A percentile compares a stretch with the other conserved stretches of the same genome.
These are phyloP conservation scores for Drusus annulatus DNA, from an alignment of 1,140 invertebrate species.

Conservation along the genomic window DNA sequence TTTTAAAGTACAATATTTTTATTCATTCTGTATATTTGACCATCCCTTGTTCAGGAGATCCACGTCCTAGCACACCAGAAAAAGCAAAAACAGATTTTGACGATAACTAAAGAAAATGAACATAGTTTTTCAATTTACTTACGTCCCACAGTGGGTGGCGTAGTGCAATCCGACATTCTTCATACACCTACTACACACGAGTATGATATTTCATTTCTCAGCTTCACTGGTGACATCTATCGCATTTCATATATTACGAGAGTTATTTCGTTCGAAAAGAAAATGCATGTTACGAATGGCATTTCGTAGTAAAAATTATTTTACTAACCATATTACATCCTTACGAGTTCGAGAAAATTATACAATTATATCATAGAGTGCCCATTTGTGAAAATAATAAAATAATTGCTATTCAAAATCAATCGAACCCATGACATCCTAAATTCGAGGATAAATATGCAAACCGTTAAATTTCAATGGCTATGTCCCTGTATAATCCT, in stretches of 20 bases:
- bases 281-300: not conserved
- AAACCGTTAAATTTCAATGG: too few species aligned
- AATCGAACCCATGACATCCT: too few species aligned
- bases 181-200: not conserved
- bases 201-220: not conserved
- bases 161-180: slow-evolving; percentile 16
- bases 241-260: not conserved
- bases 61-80: not conserved
- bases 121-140: slow-evolving; percentile 24
- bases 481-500: too few species aligned
- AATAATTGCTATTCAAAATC: too few species aligned
- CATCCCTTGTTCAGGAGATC: not conserved
- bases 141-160: not conserved
- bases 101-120: not conserved
- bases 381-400: too few species aligned
- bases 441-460: too few species aligned
- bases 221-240: not conserved
- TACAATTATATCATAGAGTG: too few species aligned
- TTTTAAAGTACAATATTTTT: too few species aligned
- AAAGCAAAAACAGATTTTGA: not conserved
- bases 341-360: too few species aligned
- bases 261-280: not conserved
- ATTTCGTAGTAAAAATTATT: too few species aligned
- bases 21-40: not conserved
- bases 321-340: too few species aligned